These are phyloP conservation scores for Podarcis siculus DNA, from an alignment of 2,797 vertebrate genomes.

Conservation along the genomic window DNA sequence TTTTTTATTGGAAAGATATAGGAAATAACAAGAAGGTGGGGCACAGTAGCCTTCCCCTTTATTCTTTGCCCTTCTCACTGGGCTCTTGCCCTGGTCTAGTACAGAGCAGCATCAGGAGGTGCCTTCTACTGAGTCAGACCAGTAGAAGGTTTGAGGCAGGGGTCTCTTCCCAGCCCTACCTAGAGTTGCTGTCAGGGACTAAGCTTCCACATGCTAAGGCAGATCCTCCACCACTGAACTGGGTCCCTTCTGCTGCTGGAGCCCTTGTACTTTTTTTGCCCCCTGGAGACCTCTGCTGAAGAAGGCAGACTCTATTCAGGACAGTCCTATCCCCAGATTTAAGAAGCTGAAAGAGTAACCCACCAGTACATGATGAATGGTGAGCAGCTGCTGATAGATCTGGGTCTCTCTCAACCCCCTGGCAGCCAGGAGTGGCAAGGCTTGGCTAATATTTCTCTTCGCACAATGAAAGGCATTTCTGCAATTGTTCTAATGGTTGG, in stretches of 20 bases:
- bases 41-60: not conserved
- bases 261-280: not conserved
- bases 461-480: not conserved
- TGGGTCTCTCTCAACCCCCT: not conserved
- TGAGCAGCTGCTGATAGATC: rapidly evolving
- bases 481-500: not conserved
- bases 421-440: not conserved
- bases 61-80: not conserved
- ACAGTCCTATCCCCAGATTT: not conserved
- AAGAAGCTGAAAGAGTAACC: not conserved
- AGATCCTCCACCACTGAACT: too few relatives aligned
- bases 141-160: too few relatives aligned
- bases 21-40: not conserved
- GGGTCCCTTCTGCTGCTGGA: too few relatives aligned
- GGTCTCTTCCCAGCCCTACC: too few relatives aligned
- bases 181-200: too few relatives aligned
- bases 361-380: rapidly evolving
- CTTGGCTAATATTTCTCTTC: not conserved
- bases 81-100: not conserved
- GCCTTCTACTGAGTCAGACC: too few relatives aligned
- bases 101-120: too few relatives aligned
- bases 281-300: too few relatives aligned
- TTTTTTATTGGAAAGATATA: not conserved
- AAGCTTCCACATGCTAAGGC: too few relatives aligned
- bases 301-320: not conserved